Conservation (phyloP, 2,113 vertebrate species). For the Pseudorectes ferrugineus region DNA sequence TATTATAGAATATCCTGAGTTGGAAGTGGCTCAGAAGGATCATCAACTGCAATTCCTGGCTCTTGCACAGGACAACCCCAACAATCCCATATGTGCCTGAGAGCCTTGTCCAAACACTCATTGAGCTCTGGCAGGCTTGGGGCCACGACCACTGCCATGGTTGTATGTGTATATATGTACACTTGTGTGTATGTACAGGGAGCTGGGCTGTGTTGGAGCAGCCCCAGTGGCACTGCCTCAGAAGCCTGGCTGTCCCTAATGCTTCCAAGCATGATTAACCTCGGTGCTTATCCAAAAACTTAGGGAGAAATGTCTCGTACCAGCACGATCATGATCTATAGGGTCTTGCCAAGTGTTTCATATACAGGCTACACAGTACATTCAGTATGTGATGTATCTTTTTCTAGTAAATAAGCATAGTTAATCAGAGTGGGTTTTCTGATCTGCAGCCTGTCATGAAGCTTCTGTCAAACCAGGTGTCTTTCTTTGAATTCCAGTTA, state of each 20-base stretch:
- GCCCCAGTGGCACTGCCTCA: rapidly evolving
- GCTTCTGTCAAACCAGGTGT: not conserved
- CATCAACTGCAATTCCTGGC: not conserved
- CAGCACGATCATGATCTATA: rapidly evolving
- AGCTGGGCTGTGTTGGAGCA: not conserved
- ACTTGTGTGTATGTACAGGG: not conserved
- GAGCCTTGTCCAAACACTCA: not conserved
- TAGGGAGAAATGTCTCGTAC: rapidly evolving
- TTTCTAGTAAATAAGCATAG: not conserved
- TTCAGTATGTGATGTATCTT: rapidly evolving
- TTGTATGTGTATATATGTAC: not conserved
- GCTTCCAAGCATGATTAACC: rapidly evolving
- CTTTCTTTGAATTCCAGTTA: not conserved
- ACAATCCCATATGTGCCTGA: not conserved
- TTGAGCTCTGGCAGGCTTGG: not conserved
- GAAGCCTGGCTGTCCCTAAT: not conserved
- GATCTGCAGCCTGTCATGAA: not conserved
- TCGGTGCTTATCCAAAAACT: rapidly evolving
- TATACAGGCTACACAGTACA: rapidly evolving
- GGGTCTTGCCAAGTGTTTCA: not conserved
- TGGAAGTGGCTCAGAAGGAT: not conserved
- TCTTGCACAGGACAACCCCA: not conserved
- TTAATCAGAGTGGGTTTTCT: not conserved
- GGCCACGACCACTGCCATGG: not conserved
- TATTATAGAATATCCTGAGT: not conserved